Base-by-base conservation (phyloP, 2,113 vertebrate genomes). In the Mobula birostris region DNA sequence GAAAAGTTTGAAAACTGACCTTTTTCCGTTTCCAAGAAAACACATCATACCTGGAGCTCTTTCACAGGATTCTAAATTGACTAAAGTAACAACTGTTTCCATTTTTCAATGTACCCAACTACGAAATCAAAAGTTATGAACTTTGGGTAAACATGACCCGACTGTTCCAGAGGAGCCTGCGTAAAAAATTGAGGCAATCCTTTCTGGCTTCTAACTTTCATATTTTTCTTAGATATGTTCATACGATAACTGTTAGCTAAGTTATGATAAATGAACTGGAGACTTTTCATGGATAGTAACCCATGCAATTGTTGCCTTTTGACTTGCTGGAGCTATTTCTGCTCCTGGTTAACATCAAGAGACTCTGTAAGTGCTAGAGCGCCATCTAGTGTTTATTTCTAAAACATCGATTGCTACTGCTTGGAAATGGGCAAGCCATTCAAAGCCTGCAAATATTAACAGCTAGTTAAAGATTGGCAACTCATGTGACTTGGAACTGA, bases 191-290 rank as follows among this genome's bases (percentile, higher is more conserved):
- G 66, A 61, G 85, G 61, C 85, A n/a, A 29, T 66, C 85, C 29
- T 66, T 90, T 90, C 85, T 66, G 58, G 66, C 63, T 68, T 66
- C n/a, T 15, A 87, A 87, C 24, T 1, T 61, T 87, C 29, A 32
- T 90, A 90, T 90, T 90, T 90, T 90, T 66, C 29, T 90, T 90
- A 90, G 85, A 90, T 90, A 63, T 90, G 61, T 90, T 90, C 61
- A 32, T 68, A 21, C n/a, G 85, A 90, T 90, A 90, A 88, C 27
- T 17, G 29, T 66, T 66, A 29, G 85, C 85, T 90, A 12, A 66
- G 85, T 90, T 90, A 90, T 90, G 85, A 90, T 66, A 63, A 66
- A 61, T 61, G 29, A 90, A 90, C 15, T 66, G 61, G 66, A 90
- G 29, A 90, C 85, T 66, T 66, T 90, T 90, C 85, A 90, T 90